Percentiles rank a stretch among this genome's conserved stretches.
Conservation (phyloP, 2,888 invertebrate genomes). For the Vanessa cardui region DNA sequence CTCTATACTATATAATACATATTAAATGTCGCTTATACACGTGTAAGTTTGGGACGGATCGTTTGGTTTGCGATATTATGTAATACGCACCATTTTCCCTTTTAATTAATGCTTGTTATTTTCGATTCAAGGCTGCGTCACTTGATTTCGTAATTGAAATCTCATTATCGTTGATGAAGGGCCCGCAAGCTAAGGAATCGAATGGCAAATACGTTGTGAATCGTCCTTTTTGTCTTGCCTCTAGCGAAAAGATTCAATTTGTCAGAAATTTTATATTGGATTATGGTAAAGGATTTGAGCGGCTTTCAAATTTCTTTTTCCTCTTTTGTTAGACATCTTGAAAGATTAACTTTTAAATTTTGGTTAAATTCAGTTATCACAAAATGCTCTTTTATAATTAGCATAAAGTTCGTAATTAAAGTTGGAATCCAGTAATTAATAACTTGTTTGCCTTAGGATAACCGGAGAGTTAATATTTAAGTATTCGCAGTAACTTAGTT, state of each 20-base stretch:
- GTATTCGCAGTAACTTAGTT: too few species aligned
- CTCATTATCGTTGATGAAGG: slow-evolving; percentile 63
- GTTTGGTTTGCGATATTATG: too few species aligned
- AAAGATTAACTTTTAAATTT: too few species aligned
- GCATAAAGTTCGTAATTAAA: too few species aligned
- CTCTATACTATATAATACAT: too few species aligned
- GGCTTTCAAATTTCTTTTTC: not conserved
- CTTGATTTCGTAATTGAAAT: slow-evolving; percentile 58
- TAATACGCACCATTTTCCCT: not conserved
- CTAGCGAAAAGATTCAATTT: slow-evolving; percentile 77
- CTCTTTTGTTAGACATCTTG: not conserved
- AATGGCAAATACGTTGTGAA: slow-evolving; percentile 76
- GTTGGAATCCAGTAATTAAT: too few species aligned
- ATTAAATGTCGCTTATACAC: too few species aligned
- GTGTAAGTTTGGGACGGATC: too few species aligned
- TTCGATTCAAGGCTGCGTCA: slow-evolving; percentile 21
- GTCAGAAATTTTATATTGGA: slow-evolving; percentile 61
- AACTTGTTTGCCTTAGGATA: too few species aligned
- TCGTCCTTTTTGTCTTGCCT: slow-evolving; percentile 74
- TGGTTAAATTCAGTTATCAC: too few species aligned
- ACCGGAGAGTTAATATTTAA: too few species aligned
- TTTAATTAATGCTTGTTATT: slow-evolving; percentile 20
- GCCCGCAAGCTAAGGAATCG: slow-evolving; percentile 59
- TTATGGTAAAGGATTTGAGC: slow-evolving; percentile 38
- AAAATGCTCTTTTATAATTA: too few species aligned